These are phyloP conservation scores for Cochlearius cochlearius DNA, from an alignment of 2,113 vertebrate species.

Conservation along the genomic window DNA sequence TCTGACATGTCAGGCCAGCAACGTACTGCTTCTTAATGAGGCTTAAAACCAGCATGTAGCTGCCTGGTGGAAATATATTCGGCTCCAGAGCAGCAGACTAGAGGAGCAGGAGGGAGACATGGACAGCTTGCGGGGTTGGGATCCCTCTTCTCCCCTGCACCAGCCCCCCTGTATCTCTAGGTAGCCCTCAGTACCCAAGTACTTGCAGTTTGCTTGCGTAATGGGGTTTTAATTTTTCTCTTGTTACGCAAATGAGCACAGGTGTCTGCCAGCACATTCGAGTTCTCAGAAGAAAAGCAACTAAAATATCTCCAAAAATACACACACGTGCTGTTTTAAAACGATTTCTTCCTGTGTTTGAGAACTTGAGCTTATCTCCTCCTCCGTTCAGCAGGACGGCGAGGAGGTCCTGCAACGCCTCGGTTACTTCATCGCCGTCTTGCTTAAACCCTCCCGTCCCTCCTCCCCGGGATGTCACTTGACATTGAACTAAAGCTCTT, in stretches of 20 bases:
- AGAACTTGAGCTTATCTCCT: neutral
- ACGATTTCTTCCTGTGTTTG: neutral
- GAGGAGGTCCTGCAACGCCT: neutral
- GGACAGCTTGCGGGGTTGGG: neutral
- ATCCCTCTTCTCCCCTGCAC: neutral
- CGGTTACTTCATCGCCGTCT: neutral
- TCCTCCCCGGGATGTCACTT: neutral
- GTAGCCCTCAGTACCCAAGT: neutral
- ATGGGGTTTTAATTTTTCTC: neutral
- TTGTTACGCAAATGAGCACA: neutral
- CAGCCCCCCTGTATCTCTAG: accelerated
- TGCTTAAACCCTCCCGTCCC: neutral
- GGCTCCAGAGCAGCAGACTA: neutral
- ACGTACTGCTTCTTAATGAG: slow-evolving; percentile 1
- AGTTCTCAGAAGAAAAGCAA: neutral
- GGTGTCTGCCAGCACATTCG: neutral
- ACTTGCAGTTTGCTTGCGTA: neutral
- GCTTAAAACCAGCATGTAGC: neutral
- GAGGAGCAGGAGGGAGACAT: neutral
- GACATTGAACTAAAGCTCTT: neutral
- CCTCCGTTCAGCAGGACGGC: accelerated
- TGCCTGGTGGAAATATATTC: neutral
- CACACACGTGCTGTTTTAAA: accelerated
- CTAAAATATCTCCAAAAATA: neutral
- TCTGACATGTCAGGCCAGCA: neutral